A percentile compares a stretch with the other conserved stretches of the same genome.
Evolutionary conservation across 2,113 vertebrate genomes (phyloP).

Genomic region (Hiodon alosoides): DNA sequence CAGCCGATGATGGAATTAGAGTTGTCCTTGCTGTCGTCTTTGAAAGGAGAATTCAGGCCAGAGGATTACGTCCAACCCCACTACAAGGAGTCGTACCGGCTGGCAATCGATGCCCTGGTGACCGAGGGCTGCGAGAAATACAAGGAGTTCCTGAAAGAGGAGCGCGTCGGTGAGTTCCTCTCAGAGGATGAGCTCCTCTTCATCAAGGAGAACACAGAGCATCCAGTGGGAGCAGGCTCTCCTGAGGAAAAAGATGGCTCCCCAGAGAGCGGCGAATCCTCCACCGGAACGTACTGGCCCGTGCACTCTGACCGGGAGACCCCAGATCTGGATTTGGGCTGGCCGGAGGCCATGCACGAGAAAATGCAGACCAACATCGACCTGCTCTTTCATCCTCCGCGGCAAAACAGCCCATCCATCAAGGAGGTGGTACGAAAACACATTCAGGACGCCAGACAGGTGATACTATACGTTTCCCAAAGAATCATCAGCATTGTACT

Average conservation of each 20-base stretch:
- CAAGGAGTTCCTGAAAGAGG: slow-evolving; percentile 75
- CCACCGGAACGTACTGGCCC: slow-evolving; percentile 95
- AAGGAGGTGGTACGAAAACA: slow-evolving; percentile 88
- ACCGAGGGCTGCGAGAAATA: slow-evolving; percentile 72
- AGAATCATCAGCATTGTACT: neutral
- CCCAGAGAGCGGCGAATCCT: slow-evolving; percentile 66
- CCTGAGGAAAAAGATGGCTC: slow-evolving; percentile 54
- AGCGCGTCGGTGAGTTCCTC: slow-evolving; percentile 77
- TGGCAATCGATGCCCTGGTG: slow-evolving; percentile 83
- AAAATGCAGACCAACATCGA: slow-evolving; percentile 76
- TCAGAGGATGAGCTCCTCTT: slow-evolving; percentile 82
- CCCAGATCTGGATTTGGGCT: slow-evolving; percentile 90
- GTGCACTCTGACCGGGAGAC: slow-evolving; percentile 81
- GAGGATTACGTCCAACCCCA: slow-evolving; percentile 85
- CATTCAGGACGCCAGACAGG: slow-evolving; percentile 88
- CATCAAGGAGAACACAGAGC: slow-evolving; percentile 71
- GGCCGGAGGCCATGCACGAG: slow-evolving; percentile 77
- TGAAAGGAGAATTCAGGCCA: slow-evolving; percentile 74
- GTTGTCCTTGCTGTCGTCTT: slow-evolving; percentile 78
- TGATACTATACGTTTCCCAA: slow-evolving; percentile 49
- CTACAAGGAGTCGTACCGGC: slow-evolving; percentile 87
- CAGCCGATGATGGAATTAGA: slow-evolving; percentile 68
- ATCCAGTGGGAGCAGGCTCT: slow-evolving; percentile 46
- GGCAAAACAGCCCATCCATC: slow-evolving; percentile 81
- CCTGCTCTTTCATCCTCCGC: slow-evolving; percentile 84